Evolutionary conservation across 2,888 invertebrate species (phyloP).

Genomic region (Iphiclides podalirius): DNA sequence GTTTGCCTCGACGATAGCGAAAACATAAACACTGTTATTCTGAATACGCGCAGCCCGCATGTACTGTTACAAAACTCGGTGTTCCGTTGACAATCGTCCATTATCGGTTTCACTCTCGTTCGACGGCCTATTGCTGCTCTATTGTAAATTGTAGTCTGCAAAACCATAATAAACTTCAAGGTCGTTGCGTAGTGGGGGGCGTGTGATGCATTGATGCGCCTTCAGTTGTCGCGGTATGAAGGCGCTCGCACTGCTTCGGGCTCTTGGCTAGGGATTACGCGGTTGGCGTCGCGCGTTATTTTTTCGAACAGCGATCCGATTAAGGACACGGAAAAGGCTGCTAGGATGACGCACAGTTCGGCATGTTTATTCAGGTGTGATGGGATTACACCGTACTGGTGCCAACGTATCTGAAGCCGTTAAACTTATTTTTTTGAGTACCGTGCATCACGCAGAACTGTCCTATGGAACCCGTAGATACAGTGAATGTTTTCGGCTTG

Average conservation of each 20-base stretch:
- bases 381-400: conserved; percentile 6
- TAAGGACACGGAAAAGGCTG: conserved; percentile 3
- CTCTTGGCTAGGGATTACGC: neutral
- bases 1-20: conserved; percentile 28
- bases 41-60: conserved; percentile 47
- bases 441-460: neutral
- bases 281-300: neutral
- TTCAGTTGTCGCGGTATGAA: conserved; percentile 46
- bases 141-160: conserved; percentile 75
- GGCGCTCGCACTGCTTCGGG: neutral
- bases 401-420: neutral
- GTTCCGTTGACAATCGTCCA: conserved; percentile 50
- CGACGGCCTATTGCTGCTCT: conserved; percentile 62
- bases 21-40: conserved; percentile 38
- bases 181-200: conserved; percentile 66
- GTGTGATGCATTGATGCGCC: conserved; percentile 45
- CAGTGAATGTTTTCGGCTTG: too few species aligned
- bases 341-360: conserved; percentile 24
- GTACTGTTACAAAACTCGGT: conserved; percentile 49
- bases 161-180: conserved; percentile 76
- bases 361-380: conserved; percentile 40
- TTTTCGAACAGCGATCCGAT: neutral
- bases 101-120: conserved; percentile 71
- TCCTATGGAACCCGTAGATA: too few species aligned
- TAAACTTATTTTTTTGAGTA: neutral